Evolutionary conservation across 1,140 invertebrate genomes (phyloP), one percentile per base, ranked within the genome.

Genomic region (Chironomus striatipennis): DNA sequence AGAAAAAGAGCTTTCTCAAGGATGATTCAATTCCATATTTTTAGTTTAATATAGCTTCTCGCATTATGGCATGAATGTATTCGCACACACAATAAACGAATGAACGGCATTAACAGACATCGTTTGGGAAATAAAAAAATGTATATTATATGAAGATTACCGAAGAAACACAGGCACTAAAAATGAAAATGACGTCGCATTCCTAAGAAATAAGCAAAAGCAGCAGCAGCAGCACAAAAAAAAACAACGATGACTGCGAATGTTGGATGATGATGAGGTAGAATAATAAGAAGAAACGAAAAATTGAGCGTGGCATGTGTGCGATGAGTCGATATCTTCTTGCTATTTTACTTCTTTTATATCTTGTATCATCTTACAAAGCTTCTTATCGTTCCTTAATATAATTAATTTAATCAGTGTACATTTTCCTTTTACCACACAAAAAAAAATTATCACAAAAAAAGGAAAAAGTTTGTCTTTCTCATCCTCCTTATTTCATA

Each of bases 381-480:
- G 9, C 20, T 21, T 18, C 65, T 20, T 21, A 21, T 20, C 65
- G n/a, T 10, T 7, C 17, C 4, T 67, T 8, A 20, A 8, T 18
- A 70, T 7, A 70, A 70, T 70, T 70, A 70, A 70, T 70, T 70
- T 18, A 70, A 70, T 70, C 65, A 70, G 17, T 21, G 7, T 70
- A n/a, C n/a, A n/a, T n/a, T n/a, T n/a, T n/a, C 0, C 65, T 7
- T 34, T 9, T 70, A 20, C 18, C 15, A 10, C 3, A 70, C 10
- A 17, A 18, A n/a, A n/a, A n/a, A n/a, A n/a, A 20, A 20, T 70
- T 4, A 10, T 21, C 8, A 17, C 18, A 20, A 18, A 8, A 17
- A 65, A 7, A 65, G 17, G 65, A 70, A 20, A 57, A 70, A 70
- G 18, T 18, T 67, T 67, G n/a, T 34, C 1, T 34, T 5, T 34